phyloP scores from a whole-genome alignment of 2,797 vertebrate species.

The Acomys russatus region DNA sequence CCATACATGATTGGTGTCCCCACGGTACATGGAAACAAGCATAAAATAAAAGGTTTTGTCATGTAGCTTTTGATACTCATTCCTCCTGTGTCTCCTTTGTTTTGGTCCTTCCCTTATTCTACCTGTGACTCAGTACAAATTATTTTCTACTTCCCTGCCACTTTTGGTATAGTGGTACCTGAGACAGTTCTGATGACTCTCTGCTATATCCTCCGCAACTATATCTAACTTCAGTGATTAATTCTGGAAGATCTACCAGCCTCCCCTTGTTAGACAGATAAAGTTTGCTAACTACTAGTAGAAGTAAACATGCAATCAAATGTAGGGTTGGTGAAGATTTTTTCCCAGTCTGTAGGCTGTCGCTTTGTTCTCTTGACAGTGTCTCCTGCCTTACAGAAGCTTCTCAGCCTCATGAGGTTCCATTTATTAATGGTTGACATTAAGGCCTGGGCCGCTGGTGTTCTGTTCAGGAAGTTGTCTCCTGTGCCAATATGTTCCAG shows the following conservation, averaged over 20 bases:
- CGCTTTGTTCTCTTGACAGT: too few species aligned
- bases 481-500: too few species aligned
- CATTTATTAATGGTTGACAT: too few species aligned
- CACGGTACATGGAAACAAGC: neutral
- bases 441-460: too few species aligned
- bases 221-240: constrained; percentile 23
- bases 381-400: too few species aligned
- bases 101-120: neutral
- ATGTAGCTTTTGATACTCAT: neutral
- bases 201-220: neutral
- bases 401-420: too few species aligned
- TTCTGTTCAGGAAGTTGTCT: too few species aligned
- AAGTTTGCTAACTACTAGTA: constrained; percentile 16
- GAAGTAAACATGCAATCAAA: constrained; percentile 13
- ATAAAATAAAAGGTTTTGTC: neutral
- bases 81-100: neutral
- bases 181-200: neutral
- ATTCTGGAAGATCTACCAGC: neutral
- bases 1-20: neutral
- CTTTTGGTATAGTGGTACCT: neutral
- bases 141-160: neutral
- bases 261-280: neutral
- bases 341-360: too few species aligned
- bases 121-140: neutral
- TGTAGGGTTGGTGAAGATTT: too few species aligned